Conservation (phyloP, 2,888 invertebrate genomes). For the Nasonovia ribisnigri region DNA sequence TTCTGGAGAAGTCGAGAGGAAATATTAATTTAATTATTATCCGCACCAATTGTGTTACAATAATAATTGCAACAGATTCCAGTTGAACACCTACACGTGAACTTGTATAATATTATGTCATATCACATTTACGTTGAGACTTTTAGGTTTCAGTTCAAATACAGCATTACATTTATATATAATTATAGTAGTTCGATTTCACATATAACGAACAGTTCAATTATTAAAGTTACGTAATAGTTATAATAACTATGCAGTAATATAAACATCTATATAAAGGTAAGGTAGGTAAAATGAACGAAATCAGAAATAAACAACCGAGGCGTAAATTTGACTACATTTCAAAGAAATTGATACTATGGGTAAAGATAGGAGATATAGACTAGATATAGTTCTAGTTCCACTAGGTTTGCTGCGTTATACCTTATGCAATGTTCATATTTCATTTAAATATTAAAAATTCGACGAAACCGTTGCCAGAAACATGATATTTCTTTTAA, state of each 20-base stretch:
- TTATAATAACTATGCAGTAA: neutral
- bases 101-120: neutral
- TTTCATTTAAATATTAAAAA: neutral
- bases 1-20: neutral
- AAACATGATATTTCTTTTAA: neutral
- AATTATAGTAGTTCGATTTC: neutral
- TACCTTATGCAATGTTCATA: neutral
- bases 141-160: neutral
- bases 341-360: neutral
- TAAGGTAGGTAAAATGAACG: neutral
- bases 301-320: neutral
- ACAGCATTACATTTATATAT: neutral
- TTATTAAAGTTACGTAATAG: neutral
- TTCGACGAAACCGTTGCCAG: neutral
- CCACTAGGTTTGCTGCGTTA: neutral
- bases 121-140: neutral
- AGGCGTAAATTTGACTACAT: neutral
- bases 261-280: neutral
- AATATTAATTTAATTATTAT: conserved; percentile 6
- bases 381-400: neutral
- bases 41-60: neutral
- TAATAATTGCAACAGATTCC: neutral
- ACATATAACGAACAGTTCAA: neutral
- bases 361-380: neutral
- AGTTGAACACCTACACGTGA: neutral